Conservation (phyloP, 2,113 vertebrate species). For the Lonchura striata region DNA sequence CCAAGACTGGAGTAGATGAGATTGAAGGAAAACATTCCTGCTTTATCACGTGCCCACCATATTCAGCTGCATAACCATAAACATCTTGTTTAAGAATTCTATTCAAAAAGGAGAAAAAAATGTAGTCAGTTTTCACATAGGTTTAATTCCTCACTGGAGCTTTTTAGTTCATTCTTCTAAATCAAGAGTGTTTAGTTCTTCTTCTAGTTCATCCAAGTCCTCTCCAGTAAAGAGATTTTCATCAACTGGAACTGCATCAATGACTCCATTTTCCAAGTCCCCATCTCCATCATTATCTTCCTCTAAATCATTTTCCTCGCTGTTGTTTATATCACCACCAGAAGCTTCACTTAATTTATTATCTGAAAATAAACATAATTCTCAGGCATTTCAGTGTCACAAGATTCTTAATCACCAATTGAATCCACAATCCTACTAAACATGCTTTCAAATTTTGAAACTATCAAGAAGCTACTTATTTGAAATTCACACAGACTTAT, state of each 20-base stretch:
- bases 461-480: background rate
- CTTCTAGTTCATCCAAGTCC: constrained; percentile 96
- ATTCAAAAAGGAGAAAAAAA: constrained; percentile 63
- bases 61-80: constrained; percentile 67
- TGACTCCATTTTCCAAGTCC: constrained; percentile 73
- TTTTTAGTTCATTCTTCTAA: constrained; percentile 85
- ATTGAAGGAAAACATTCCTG: constrained; percentile 37
- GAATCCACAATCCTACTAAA: background rate
- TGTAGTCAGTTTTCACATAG: constrained; percentile 62
- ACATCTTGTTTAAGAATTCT: constrained; percentile 67
- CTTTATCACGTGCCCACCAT: constrained; percentile 45
- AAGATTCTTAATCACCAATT: background rate
- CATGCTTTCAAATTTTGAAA: background rate
- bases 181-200: constrained; percentile 93
- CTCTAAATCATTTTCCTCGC: constrained; percentile 72
- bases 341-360: constrained; percentile 92
- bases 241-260: constrained; percentile 91
- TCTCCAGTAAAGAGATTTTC: constrained; percentile 98
- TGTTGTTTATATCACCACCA: constrained; percentile 84
- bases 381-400: background rate
- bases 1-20: constrained; percentile 63
- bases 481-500: background rate
- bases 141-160: constrained; percentile 20
- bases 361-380: constrained; percentile 75
- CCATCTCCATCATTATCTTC: constrained; percentile 68